These are phyloP conservation scores for Tetropium fuscum DNA, from an alignment of 2,888 invertebrate genomes.

Conservation along the genomic window DNA sequence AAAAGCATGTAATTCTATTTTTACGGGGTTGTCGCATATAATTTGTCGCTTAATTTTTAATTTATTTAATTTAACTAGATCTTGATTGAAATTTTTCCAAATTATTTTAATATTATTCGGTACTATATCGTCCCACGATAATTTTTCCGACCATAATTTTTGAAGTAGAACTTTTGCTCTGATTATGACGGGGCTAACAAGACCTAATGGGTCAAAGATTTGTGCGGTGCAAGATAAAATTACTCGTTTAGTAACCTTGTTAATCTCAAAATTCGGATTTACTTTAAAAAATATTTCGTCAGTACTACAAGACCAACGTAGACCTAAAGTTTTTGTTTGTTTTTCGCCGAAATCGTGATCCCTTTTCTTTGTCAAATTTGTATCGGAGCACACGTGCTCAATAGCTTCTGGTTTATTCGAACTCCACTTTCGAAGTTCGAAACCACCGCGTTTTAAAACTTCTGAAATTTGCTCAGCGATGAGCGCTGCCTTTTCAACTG, in stretches of 20 bases:
- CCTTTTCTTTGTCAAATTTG: slow-evolving; percentile 13
- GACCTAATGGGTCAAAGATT: slow-evolving; percentile 32
- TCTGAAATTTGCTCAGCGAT: slow-evolving; percentile 6
- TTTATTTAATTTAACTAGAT: slow-evolving; percentile 12
- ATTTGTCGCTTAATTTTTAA: slow-evolving; percentile 17
- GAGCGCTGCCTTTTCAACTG: not conserved
- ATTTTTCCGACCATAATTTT: slow-evolving; percentile 29
- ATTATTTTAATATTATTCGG: slow-evolving; percentile 10
- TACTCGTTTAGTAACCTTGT: slow-evolving; percentile 17
- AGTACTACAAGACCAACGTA: slow-evolving; percentile 11
- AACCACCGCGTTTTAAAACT: slow-evolving; percentile 9
- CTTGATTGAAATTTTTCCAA: slow-evolving; percentile 13
- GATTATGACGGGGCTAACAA: slow-evolving; percentile 23
- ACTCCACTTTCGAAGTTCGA: slow-evolving; percentile 14
- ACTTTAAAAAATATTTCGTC: slow-evolving; percentile 2
- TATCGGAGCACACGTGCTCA: slow-evolving; percentile 8
- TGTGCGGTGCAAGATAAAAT: slow-evolving; percentile 22
- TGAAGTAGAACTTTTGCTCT: slow-evolving; percentile 27
- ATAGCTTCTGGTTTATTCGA: slow-evolving; percentile 21
- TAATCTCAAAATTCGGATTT: not conserved
- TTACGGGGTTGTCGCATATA: not conserved
- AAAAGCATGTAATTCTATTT: not conserved
- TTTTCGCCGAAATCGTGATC: slow-evolving; percentile 21
- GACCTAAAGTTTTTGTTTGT: slow-evolving; percentile 22
- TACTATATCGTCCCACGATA: slow-evolving; percentile 28